Conservation (phyloP, 2,888 invertebrate genomes). For the Hoplodrina blanda region DNA sequence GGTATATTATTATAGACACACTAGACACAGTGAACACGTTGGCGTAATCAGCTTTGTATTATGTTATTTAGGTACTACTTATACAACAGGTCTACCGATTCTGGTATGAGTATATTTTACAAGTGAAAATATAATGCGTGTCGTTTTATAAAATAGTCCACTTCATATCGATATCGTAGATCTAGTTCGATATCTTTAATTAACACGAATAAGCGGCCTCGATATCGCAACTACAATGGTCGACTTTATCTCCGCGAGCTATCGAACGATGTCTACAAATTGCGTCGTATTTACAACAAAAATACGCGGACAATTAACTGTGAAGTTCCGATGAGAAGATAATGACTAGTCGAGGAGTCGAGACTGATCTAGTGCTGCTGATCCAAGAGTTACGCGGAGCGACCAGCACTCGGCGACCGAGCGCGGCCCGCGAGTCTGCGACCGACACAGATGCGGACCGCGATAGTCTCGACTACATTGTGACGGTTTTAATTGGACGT, state of each 20-base stretch:
- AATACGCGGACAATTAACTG: slow-evolving; percentile 80
- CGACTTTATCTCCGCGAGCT: slow-evolving; percentile 77
- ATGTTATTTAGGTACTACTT: background rate
- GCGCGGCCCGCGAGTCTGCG: slow-evolving; percentile 34
- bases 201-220: slow-evolving; percentile 81
- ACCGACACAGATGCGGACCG: slow-evolving; percentile 55
- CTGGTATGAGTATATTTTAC: slow-evolving; percentile 12
- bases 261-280: slow-evolving; percentile 83
- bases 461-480: slow-evolving; percentile 65
- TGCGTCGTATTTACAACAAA: slow-evolving; percentile 81
- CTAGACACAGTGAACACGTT: slow-evolving; percentile 31
- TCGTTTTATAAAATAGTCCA: slow-evolving; percentile 47
- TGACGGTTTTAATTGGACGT: slow-evolving; percentile 80
- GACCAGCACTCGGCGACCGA: slow-evolving; percentile 30
- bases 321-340: slow-evolving; percentile 70
- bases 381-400: slow-evolving; percentile 50
- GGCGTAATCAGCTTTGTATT: slow-evolving; percentile 32
- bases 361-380: slow-evolving; percentile 51
- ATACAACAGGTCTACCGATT: slow-evolving; percentile 16
- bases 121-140: slow-evolving; percentile 12
- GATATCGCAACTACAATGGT: slow-evolving; percentile 79
- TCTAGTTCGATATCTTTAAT: slow-evolving; percentile 82
- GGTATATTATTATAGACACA: slow-evolving; percentile 33
- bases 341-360: slow-evolving; percentile 42
- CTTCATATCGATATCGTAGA: slow-evolving; percentile 61